Evolutionary conservation across 2,888 invertebrate species (phyloP).

Genomic region (Carabus problematicus): DNA sequence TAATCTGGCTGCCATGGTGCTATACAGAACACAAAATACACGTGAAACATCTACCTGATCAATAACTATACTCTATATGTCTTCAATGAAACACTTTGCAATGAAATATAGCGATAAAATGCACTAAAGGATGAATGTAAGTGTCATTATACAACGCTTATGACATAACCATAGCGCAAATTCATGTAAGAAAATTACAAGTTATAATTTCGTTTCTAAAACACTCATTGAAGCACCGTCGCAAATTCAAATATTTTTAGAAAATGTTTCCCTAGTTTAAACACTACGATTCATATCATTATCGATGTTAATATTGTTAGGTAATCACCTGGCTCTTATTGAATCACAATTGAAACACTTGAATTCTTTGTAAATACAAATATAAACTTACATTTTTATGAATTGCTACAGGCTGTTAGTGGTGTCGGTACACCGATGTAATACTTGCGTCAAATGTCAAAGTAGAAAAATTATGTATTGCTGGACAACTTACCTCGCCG

Average conservation of each 20-base stretch:
- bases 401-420: background rate
- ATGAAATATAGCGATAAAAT: background rate
- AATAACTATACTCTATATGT: slow-evolving; percentile 5
- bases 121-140: background rate
- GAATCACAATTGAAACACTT: background rate
- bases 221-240: too few relatives aligned
- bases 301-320: slow-evolving; percentile 13
- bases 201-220: background rate
- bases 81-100: too few relatives aligned
- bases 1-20: slow-evolving; percentile 49
- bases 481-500: slow-evolving; percentile 28
- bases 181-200: background rate
- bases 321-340: slow-evolving; percentile 19
- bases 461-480: background rate
- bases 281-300: too few relatives aligned
- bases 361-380: background rate
- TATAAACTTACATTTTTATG: background rate
- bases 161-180: too few relatives aligned
- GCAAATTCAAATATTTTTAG: too few relatives aligned
- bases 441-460: background rate
- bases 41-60: too few relatives aligned
- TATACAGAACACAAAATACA: too few relatives aligned
- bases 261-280: too few relatives aligned
- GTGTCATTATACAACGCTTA: background rate
- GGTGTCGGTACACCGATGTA: too few relatives aligned